phyloP scores from a whole-genome alignment of 2,888 invertebrate genomes.

The Lutraria lutraria region DNA sequence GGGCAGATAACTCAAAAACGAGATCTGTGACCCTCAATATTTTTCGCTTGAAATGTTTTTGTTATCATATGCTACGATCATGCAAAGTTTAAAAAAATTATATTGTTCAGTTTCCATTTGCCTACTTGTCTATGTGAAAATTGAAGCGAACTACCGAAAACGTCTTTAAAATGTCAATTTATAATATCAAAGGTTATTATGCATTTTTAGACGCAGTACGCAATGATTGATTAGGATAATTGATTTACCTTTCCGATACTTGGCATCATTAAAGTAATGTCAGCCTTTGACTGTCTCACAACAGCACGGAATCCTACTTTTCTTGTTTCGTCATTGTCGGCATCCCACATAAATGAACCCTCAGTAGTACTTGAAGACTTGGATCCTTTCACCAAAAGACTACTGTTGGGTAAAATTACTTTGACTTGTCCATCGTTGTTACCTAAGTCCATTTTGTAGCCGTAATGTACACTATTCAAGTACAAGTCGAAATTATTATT shows the following conservation, averaged over 20 bases:
- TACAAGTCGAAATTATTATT: constrained; percentile 50
- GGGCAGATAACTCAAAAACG: too few species aligned
- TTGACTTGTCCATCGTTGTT: constrained; percentile 63
- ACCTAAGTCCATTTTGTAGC: constrained; percentile 50
- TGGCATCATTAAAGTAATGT: constrained; percentile 74
- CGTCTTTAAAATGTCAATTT: too few species aligned
- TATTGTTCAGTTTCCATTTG: too few species aligned
- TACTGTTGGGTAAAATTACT: constrained; percentile 70
- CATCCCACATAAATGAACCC: constrained; percentile 77
- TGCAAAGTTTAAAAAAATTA: too few species aligned
- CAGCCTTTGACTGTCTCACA: constrained; percentile 68
- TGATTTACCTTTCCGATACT: constrained; percentile 73
- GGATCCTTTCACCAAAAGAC: constrained; percentile 61
- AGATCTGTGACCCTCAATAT: too few species aligned
- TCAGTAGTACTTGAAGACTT: constrained; percentile 54
- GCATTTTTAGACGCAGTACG: too few species aligned
- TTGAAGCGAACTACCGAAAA: too few species aligned
- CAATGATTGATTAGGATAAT: too few species aligned
- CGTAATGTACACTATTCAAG: constrained; percentile 52
- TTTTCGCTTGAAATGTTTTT: too few species aligned
- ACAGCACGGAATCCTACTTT: constrained; percentile 69
- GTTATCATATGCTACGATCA: too few species aligned
- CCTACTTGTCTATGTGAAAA: too few species aligned
- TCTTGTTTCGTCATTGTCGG: constrained; percentile 75
- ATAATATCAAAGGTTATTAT: too few species aligned